Evolutionary conservation across 2,113 vertebrate genomes (phyloP).

Genomic region (Proteles cristata): DNA sequence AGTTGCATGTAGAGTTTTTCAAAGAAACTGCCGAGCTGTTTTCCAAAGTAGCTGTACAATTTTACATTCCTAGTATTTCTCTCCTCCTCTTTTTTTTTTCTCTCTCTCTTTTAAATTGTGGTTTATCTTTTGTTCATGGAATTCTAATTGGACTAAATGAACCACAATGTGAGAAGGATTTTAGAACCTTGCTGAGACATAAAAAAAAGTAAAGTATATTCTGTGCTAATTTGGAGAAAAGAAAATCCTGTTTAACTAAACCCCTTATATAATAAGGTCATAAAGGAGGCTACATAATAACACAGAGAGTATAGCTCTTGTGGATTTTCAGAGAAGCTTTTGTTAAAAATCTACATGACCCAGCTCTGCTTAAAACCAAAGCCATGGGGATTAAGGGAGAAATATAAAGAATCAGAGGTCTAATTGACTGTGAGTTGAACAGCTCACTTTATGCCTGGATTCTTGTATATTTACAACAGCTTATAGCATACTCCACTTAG

Average conservation of each 20-base stretch:
- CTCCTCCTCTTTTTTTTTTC: slow-evolving; percentile 27
- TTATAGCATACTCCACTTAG: not conserved
- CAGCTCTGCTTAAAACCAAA: slow-evolving; percentile 59
- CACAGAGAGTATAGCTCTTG: slow-evolving; percentile 46
- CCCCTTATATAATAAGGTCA: slow-evolving; percentile 59
- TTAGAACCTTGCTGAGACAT: slow-evolving; percentile 57
- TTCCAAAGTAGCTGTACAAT: not conserved
- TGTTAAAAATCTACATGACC: slow-evolving; percentile 59
- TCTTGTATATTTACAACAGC: not conserved
- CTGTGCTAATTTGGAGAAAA: slow-evolving; percentile 64
- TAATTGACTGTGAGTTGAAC: not conserved
- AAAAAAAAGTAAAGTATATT: slow-evolving; percentile 60
- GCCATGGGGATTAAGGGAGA: slow-evolving; percentile 22
- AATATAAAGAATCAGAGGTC: slow-evolving; percentile 62
- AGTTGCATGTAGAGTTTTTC: not conserved
- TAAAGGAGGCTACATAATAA: slow-evolving; percentile 49
- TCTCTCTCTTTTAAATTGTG: slow-evolving; percentile 35
- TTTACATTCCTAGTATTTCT: not conserved
- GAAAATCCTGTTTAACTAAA: slow-evolving; percentile 69
- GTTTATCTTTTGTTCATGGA: slow-evolving; percentile 69
- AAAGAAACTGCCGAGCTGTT: slow-evolving; percentile 16
- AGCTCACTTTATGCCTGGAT: not conserved
- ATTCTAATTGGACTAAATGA: slow-evolving; percentile 81
- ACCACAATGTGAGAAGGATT: slow-evolving; percentile 64
- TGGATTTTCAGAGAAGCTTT: slow-evolving; percentile 64